Base-by-base conservation (phyloP, 2,797 vertebrate species). In the Coregonus ussuriensis region DNA sequence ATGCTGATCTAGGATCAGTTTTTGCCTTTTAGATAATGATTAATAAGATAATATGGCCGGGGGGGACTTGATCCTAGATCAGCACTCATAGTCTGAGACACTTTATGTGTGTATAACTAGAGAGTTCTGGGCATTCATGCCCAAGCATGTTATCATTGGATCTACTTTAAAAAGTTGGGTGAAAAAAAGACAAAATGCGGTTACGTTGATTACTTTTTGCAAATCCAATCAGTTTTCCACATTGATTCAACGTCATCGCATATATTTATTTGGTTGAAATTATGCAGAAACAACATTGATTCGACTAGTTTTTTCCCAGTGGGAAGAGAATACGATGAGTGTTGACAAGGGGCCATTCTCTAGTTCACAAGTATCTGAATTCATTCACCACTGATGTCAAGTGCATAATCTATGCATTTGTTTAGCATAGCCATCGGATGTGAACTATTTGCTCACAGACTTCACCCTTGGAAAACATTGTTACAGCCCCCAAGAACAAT, bases 311-410 rank as follows among this genome's bases (percentile, higher is more conserved):
- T 47, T 47, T 47, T 2, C 41, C 41, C 41, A 47, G 41, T 47
- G 41, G 41, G 9, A 83, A 51, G 75, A 87, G 90, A 90, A 90
- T 79, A 74, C 81, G 71, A 85, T 56, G 41, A 47, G 54, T 15
- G 13, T 52, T 7, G 81, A 74, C 78, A 86, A 47, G 0, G 41
- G 41, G 41, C 41, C 41, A 47, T 47, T 47, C 9, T 47, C 41
- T 47, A 47, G 9, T 47, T 47, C 41, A 47, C 41, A 47, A 2
- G 9, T 47, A 47, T 47, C 41, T 70, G 74, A 88, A 85, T 89
- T 75, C 79, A 88, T 90, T 91, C 87, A 86, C 87, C 54, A 87
- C 84, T 88, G 81, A 89, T 88, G 85, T 87, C 29, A 16, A 91
- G 86, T 76, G 85, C 80, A 87, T 90, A 86, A 91, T 85, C 86